Base-by-base conservation (phyloP, 2,797 vertebrate species). In the Danio aesculapii region DNA sequence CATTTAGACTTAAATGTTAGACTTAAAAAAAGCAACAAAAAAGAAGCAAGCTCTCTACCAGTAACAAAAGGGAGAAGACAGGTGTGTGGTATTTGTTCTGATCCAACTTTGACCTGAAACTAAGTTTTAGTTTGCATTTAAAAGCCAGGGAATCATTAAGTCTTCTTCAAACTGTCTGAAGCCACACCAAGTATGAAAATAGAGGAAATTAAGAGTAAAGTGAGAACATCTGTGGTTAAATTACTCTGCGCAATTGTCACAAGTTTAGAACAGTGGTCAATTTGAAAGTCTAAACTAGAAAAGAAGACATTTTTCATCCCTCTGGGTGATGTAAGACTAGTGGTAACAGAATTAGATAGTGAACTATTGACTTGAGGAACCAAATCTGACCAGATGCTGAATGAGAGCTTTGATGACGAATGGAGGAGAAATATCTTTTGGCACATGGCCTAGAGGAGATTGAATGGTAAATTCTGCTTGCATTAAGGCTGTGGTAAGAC, bases 391-490 rank as follows among this genome's bases (percentile, higher is more conserved):
- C 80, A 77, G 39, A 64, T 66, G 67, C 16, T 71, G 86, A 69
- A 80, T 78, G 73, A 75, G 75, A 78, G 81, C 61, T 89, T 30
- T 88, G 81, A 83, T 84, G 69, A 64, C 58, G 81, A 84, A 85
- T 84, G 79, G 47, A 86, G 82, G 83, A 70, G 77, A 84, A 77
- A 85, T 59, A 88, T 85, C 41, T 86, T 87, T 84, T 86, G 88
- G 87, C 83, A 89, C 88, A 90, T 88, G 88, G 88, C 85, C 86
- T 87, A 70, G 86, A 89, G 88, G 47, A 66, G 69, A 80, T 43
- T 80, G 73, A 84, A 90, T 91, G 91, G 86, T 93, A 93, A 94
- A 94, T 95, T 93, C 84, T 91, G 84, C 71, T 79, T 91, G 90
- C 90, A 92, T 89, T 58, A 89, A 91, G 92, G 91, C 91, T 88